Conservation (phyloP, 2,888 invertebrate genomes). For the Melinaea menophilus region DNA sequence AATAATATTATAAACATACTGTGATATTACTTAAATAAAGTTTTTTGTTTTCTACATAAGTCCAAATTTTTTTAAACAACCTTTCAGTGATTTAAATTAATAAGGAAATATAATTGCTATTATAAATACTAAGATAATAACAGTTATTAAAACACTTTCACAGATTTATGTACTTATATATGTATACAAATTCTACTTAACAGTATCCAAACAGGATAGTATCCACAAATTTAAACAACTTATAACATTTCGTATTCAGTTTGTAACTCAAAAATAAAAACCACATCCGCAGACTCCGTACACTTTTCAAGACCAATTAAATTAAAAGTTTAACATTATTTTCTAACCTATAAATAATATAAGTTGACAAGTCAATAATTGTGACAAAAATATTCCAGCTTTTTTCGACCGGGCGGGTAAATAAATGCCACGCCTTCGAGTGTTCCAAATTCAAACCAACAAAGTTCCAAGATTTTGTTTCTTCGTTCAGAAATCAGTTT, state of each 20-base stretch:
- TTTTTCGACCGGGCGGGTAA: constrained; percentile 50
- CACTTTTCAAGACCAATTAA: constrained; percentile 73
- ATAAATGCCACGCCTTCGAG: constrained; percentile 56
- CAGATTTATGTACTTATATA: too few species aligned
- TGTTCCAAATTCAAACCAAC: constrained; percentile 46
- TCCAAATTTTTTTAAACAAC: too few species aligned
- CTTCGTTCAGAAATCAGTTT: constrained; percentile 38
- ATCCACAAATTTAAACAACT: neutral
- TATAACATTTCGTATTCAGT: constrained; percentile 10
- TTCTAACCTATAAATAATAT: constrained; percentile 69
- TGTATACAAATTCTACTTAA: neutral
- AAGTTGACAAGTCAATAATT: constrained; percentile 73
- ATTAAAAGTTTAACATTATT: constrained; percentile 65
- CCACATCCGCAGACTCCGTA: constrained; percentile 57
- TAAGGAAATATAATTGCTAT: too few species aligned
- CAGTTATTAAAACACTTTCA: too few species aligned
- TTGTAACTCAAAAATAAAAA: constrained; percentile 25
- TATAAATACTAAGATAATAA: too few species aligned
- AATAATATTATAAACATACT: too few species aligned
- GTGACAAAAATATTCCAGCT: constrained; percentile 56
- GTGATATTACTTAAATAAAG: too few species aligned
- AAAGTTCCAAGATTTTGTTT: constrained; percentile 38
- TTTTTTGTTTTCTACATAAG: too few species aligned
- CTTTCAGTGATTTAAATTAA: too few species aligned
- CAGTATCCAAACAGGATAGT: neutral